These are phyloP conservation scores for Tonatia bakeri DNA, from an alignment of 2,113 vertebrate genomes.

Conservation along the genomic window DNA sequence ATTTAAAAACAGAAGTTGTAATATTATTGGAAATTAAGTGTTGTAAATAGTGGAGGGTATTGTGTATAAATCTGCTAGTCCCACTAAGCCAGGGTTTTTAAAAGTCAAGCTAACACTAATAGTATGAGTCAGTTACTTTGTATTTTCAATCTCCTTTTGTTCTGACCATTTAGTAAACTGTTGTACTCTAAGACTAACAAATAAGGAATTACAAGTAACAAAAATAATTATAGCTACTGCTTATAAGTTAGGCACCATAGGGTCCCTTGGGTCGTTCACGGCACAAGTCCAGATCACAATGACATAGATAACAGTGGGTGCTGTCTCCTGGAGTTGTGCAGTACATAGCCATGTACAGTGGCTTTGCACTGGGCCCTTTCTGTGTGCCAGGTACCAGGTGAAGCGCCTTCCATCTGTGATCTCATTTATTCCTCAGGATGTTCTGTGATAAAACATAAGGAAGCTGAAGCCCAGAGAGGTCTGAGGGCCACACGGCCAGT, in stretches of 20 bases:
- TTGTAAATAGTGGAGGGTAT: background rate
- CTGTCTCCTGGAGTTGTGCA: background rate
- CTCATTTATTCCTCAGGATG: background rate
- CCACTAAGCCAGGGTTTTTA: background rate
- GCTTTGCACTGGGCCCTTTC: background rate
- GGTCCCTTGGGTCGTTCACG: background rate
- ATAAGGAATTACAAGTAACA: background rate
- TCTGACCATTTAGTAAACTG: background rate
- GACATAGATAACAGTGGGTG: background rate
- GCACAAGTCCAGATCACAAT: background rate
- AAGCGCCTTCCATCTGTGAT: background rate
- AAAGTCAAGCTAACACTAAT: background rate
- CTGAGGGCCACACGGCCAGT: background rate
- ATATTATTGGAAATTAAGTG: background rate
- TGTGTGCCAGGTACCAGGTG: background rate
- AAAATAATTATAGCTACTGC: background rate
- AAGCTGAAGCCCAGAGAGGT: background rate
- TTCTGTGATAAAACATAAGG: background rate
- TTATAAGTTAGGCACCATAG: background rate
- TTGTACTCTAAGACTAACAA: background rate
- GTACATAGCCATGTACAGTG: no score
- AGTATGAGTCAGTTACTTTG: background rate
- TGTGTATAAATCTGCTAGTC: background rate
- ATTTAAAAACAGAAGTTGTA: background rate
- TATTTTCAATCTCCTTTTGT: background rate